Percentiles rank a stretch among this genome's conserved stretches.
These are phyloP conservation scores for Orestias chungarensis DNA, from an alignment of 2,797 vertebrate genomes.

Conservation along the genomic window DNA sequence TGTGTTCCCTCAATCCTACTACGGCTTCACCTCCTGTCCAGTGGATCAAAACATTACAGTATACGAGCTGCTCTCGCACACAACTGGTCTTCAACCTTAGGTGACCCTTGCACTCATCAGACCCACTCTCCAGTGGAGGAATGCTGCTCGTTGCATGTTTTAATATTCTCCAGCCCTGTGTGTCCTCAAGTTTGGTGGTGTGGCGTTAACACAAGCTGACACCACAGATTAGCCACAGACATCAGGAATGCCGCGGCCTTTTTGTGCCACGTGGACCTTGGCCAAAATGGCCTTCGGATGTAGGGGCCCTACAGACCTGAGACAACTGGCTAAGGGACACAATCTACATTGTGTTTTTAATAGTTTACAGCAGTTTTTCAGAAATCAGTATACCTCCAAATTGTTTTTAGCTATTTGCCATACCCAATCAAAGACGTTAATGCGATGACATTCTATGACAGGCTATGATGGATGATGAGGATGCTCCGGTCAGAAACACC, in stretches of 20 bases:
- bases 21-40: conserved; percentile 64
- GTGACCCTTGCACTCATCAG: conserved; percentile 72
- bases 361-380: not conserved
- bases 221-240: conserved; percentile 99
- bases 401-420: not conserved
- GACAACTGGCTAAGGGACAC: conserved; percentile 64
- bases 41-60: conserved; percentile 72
- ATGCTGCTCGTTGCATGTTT: conserved; percentile 93
- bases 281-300: conserved; percentile 91
- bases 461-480: no score
- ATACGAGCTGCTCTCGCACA: conserved; percentile 55
- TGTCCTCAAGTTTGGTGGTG: conserved; percentile 95
- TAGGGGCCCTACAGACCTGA: conserved; percentile 75
- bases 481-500: not conserved
- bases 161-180: conserved; percentile 93
- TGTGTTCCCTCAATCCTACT: conserved; percentile 57
- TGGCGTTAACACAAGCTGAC: conserved; percentile 99
- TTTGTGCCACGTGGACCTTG: conserved; percentile 95
- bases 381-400: not conserved
- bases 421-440: not conserved
- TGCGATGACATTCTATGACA: no score
- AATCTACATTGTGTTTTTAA: conserved; percentile 19
- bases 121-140: conserved; percentile 81
- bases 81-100: conserved; percentile 71
- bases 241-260: conserved; percentile 95